phyloP scores from a whole-genome alignment of 1,140 invertebrate species.

The Drosophila aff. region DNA sequence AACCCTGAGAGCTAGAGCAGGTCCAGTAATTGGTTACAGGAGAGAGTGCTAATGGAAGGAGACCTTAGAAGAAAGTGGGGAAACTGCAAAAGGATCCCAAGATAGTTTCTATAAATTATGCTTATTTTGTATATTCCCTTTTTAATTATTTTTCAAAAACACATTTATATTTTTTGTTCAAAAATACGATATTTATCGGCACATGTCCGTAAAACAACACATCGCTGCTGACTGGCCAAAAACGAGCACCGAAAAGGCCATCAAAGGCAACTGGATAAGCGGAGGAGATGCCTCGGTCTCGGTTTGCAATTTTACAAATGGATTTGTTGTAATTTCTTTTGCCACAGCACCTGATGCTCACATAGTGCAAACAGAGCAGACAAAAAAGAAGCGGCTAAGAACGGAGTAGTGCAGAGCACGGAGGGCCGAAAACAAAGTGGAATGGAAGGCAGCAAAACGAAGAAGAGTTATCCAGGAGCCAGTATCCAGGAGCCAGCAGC shows the following conservation, averaged over 20 bases:
- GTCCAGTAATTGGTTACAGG: conserved; percentile 68
- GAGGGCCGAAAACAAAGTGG: conserved; percentile 62
- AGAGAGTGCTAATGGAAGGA: conserved; percentile 11
- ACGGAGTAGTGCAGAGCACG: conserved; percentile 15
- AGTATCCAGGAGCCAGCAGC: neutral
- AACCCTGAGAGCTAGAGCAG: conserved; percentile 1
- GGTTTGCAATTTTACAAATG: conserved; percentile 83
- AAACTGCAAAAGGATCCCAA: neutral
- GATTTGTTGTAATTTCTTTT: conserved; percentile 83
- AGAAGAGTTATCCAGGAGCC: conserved; percentile 16
- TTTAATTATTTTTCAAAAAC: neutral
- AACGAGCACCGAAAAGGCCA: conserved; percentile 38
- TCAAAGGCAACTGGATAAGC: conserved; percentile 75
- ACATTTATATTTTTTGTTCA: neutral
- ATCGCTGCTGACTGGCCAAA: conserved; percentile 22
- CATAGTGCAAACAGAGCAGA: conserved; percentile 58
- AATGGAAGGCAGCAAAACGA: conserved; percentile 65
- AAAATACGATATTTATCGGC: conserved; percentile 16
- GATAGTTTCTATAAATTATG: neutral
- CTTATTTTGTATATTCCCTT: neutral
- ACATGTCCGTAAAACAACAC: neutral
- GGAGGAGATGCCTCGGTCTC: conserved; percentile 60
- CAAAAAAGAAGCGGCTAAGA: conserved; percentile 25
- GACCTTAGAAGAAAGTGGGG: neutral
- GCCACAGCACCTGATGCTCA: conserved; percentile 80